These are phyloP conservation scores for Epinotia brunnichana DNA, from an alignment of 2,888 invertebrate genomes.

Conservation along the genomic window DNA sequence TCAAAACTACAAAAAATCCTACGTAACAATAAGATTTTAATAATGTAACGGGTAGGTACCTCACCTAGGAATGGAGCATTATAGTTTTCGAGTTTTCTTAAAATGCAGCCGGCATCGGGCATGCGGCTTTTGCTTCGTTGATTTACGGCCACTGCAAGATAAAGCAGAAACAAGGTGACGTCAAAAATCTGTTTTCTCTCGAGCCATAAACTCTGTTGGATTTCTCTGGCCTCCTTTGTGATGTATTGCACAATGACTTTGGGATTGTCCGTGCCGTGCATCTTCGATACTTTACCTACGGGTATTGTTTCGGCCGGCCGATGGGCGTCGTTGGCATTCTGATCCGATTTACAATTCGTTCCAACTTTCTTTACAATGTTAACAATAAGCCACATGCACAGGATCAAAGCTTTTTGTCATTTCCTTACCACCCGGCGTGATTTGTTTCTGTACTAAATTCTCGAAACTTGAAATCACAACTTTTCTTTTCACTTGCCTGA, in stretches of 20 bases:
- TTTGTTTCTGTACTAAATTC: slow-evolving; percentile 48
- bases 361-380: slow-evolving; percentile 72
- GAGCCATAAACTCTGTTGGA: slow-evolving; percentile 69
- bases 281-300: slow-evolving; percentile 64
- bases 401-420: slow-evolving; percentile 54
- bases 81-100: not conserved
- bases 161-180: slow-evolving; percentile 59
- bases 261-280: slow-evolving; percentile 59
- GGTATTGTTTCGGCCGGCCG: slow-evolving; percentile 74
- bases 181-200: slow-evolving; percentile 64
- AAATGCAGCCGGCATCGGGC: slow-evolving; percentile 34
- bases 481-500: slow-evolving; percentile 14
- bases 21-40: not conserved
- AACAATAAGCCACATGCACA: slow-evolving; percentile 62
- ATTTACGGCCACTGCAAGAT: slow-evolving; percentile 67
- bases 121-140: slow-evolving; percentile 55
- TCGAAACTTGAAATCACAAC: slow-evolving; percentile 15
- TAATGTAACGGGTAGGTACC: not conserved
- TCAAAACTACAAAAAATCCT: not conserved
- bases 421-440: slow-evolving; percentile 62
- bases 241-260: slow-evolving; percentile 73
- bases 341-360: slow-evolving; percentile 80
- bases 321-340: slow-evolving; percentile 73
- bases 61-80: not conserved
- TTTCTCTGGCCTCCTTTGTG: slow-evolving; percentile 79